These are phyloP conservation scores for Hylaea fasciaria DNA, from an alignment of 2,888 invertebrate genomes.

Conservation along the genomic window DNA sequence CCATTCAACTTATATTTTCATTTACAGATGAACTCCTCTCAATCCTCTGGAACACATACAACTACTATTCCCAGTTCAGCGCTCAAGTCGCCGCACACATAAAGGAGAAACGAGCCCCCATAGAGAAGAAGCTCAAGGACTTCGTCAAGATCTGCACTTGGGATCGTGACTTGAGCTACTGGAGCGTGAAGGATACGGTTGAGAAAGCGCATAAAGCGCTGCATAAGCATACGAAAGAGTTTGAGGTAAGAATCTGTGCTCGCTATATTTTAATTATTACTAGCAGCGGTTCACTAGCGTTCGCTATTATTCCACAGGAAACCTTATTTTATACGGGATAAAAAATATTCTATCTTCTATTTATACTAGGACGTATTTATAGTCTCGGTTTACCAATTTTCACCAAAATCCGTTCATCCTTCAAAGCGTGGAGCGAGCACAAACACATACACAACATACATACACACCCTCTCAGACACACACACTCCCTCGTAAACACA, in stretches of 20 bases:
- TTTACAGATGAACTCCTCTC: slow-evolving; percentile 84
- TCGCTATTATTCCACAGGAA: too few relatives aligned
- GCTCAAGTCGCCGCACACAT: slow-evolving; percentile 87
- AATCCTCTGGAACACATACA: slow-evolving; percentile 91
- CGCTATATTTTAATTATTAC: too few relatives aligned
- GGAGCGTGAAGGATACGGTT: slow-evolving; percentile 95
- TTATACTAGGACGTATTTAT: too few relatives aligned
- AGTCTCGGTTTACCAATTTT: too few relatives aligned
- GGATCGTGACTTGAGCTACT: slow-evolving; percentile 97
- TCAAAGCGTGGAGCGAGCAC: too few relatives aligned
- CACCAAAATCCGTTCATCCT: too few relatives aligned
- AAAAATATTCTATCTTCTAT: too few relatives aligned
- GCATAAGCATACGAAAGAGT: slow-evolving; percentile 94
- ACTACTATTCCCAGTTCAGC: slow-evolving; percentile 93
- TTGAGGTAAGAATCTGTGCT: slow-evolving; percentile 81
- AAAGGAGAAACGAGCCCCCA: slow-evolving; percentile 89
- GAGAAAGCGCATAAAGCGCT: slow-evolving; percentile 94
- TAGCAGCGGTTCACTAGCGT: too few relatives aligned
- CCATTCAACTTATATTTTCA: neutral
- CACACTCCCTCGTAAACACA: too few relatives aligned
- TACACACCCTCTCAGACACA: too few relatives aligned
- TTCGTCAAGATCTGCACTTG: slow-evolving; percentile 98
- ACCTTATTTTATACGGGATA: too few relatives aligned
- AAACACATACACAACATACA: too few relatives aligned
- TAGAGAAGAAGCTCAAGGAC: slow-evolving; percentile 96